phyloP scores from a whole-genome alignment of 2,797 vertebrate species.

The Limosa lapponica region DNA sequence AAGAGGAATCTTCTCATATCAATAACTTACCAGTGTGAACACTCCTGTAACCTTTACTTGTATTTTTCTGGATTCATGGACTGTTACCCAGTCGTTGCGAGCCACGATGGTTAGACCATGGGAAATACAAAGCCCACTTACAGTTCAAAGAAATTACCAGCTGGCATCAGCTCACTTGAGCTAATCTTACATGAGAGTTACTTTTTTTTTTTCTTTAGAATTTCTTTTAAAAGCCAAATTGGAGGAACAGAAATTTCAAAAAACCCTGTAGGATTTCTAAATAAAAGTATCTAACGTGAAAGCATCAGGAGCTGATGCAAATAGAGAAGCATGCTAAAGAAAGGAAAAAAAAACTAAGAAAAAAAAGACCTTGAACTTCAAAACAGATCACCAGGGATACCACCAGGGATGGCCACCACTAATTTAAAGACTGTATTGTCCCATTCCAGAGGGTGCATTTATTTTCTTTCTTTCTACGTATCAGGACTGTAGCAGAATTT shows the following conservation, averaged over 20 bases:
- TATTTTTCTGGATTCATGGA: neutral
- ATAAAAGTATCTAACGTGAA: neutral
- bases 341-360: neutral
- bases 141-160: neutral
- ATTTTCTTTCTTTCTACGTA: neutral
- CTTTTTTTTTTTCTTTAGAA: neutral
- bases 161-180: neutral
- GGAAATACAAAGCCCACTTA: neutral
- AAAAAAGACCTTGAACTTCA: neutral
- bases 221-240: neutral
- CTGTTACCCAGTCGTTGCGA: neutral
- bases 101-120: neutral
- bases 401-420: neutral
- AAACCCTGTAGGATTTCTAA: neutral
- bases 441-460: neutral
- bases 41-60: neutral
- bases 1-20: neutral
- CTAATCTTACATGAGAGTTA: neutral
- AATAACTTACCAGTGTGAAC: neutral
- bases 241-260: neutral
- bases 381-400: neutral
- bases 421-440: neutral
- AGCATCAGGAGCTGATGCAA: neutral
- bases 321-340: neutral
- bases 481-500: neutral